phyloP scores from a whole-genome alignment of 2,888 invertebrate genomes.

The Euphydryas editha region DNA sequence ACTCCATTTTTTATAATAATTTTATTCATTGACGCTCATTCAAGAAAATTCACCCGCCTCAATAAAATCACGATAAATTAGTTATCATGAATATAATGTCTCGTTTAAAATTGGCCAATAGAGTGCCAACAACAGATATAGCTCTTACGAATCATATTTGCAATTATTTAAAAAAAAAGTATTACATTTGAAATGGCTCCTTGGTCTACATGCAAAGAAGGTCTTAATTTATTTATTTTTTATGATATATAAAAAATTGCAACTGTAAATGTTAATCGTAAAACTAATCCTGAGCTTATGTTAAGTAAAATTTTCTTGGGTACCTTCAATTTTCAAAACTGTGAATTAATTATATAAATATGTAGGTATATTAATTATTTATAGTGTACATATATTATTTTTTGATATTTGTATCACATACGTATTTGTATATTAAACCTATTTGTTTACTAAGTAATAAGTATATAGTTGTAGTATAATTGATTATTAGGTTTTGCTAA shows the following conservation, averaged over 20 bases:
- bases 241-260: too few relatives aligned
- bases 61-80: conserved; percentile 8
- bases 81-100: background rate
- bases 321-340: too few relatives aligned
- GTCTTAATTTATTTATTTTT: too few relatives aligned
- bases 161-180: background rate
- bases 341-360: too few relatives aligned
- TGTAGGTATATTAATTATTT: too few relatives aligned
- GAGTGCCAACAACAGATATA: background rate
- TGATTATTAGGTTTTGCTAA: background rate
- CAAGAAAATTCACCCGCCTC: background rate
- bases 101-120: background rate
- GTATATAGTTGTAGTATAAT: background rate
- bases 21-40: background rate
- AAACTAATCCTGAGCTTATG: too few relatives aligned
- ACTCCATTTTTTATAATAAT: conserved; percentile 16
- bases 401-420: too few relatives aligned
- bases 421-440: too few relatives aligned
- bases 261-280: too few relatives aligned
- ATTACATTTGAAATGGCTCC: background rate
- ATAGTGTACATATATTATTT: too few relatives aligned
- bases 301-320: too few relatives aligned
- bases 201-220: too few relatives aligned
- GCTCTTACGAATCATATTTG: background rate
- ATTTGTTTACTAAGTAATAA: background rate